Base-by-base conservation (phyloP, 2,888 invertebrate genomes). In the Coenonympha glycerion region DNA sequence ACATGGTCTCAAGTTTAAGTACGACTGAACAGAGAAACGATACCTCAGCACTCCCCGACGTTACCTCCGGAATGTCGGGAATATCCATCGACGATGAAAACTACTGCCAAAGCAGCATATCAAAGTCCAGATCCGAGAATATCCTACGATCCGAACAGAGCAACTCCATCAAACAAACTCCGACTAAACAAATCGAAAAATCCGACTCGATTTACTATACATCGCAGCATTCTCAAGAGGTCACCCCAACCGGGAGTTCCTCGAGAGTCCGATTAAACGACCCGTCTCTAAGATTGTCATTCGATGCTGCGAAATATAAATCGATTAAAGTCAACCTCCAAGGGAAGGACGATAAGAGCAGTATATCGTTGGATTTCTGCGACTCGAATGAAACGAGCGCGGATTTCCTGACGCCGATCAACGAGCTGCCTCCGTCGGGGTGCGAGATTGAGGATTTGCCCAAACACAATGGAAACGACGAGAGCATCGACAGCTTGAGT, bases 341-440 rank as follows among this genome's bases (percentile, higher is more conserved):
- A 57, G 65, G 64, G 1, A 80, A 68, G 11, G 79, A 84, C 11
- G 87, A 88, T 50, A 81, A 67, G 36, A 86, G 83, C 6, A 87
- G 86, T 62, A 56, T 87, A 40, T 87, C 87, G 0, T 47, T 88
- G 16, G 87, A 87, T 49, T 79, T 85, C 34, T 87, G 87, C 52
- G 88, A 87, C 49, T 87, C 87, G 0, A 87, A 88, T 56, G 87
- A 88, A 61, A 88, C 88, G 0, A 87, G 87, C 57, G 87, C 88
- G 0, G 88, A 87, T 59, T 88, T 88, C 52, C 58, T 87, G 46
- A 88, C 88, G 39, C 88, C 87, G 1, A 88, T 88, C 3, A 88
- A 88, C 28, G 88, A 88, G 57, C 84, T 88, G 87, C 88, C 88
- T 1, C 80, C 76, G 1, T 79, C 87, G 0, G 84, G 84, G 0